phyloP scores from a whole-genome alignment of 1,140 invertebrate genomes.

The Sitophilus oryzae region DNA sequence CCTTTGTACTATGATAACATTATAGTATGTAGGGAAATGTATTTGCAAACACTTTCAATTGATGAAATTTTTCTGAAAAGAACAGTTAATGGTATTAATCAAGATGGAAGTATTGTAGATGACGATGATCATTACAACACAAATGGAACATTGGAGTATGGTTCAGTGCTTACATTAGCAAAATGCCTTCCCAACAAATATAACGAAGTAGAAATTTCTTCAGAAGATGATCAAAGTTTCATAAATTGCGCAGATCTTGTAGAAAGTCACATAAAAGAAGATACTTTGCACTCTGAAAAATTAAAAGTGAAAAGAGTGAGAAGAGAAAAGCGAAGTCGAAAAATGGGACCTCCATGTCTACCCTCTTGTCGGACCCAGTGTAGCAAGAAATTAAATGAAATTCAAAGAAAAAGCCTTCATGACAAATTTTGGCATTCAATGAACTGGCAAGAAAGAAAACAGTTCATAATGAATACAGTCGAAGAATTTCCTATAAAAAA shows the following conservation, averaged over 20 bases:
- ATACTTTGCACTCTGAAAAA: slow-evolving; percentile 8
- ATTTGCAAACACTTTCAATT: slow-evolving; percentile 12
- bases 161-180: not conserved
- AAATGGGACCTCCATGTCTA: slow-evolving; percentile 16
- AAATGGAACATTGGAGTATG: not conserved
- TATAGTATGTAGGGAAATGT: slow-evolving; percentile 19
- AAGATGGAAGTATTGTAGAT: slow-evolving; percentile 16
- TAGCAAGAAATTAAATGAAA: slow-evolving; percentile 11
- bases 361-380: slow-evolving; percentile 11
- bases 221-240: slow-evolving; percentile 5
- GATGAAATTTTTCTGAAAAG: slow-evolving; percentile 9
- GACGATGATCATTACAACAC: slow-evolving; percentile 3
- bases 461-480: slow-evolving; percentile 18
- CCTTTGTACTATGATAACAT: slow-evolving; percentile 14
- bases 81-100: slow-evolving; percentile 11
- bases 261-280: slow-evolving; percentile 16
- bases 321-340: slow-evolving; percentile 9
- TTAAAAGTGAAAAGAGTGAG: slow-evolving; percentile 1
- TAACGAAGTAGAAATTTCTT: not conserved
- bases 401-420: slow-evolving; percentile 5
- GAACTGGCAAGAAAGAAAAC: slow-evolving; percentile 16
- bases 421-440: slow-evolving; percentile 15
- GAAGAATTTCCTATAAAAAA: slow-evolving; percentile 20
- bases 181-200: not conserved
- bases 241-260: slow-evolving; percentile 12